Base-by-base conservation (phyloP, 2,888 invertebrate genomes). In the Sympetrum striolatum region DNA sequence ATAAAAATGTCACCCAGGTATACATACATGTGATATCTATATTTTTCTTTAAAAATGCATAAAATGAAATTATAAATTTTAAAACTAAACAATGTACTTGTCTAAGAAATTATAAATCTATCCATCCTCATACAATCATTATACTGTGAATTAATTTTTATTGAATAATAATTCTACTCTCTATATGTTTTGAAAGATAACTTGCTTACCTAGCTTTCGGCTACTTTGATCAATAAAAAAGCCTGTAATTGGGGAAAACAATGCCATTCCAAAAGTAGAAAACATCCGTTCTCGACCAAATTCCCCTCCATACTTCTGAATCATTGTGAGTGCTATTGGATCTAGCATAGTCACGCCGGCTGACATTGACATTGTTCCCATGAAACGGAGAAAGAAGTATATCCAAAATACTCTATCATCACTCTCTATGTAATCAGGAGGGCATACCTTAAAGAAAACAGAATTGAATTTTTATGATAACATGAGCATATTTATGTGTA, bases 301-400 rank as follows among this genome's bases (percentile, higher is more conserved):
- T 93, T 97, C 97, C 0, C 97, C 97, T 0, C 97, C 97, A 92
- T 97, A 96, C 93, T 97, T 96, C 93, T 97, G 97, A 92, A 98
- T 97, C 96, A 97, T 96, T 18, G 97, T 97, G 91, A 98, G 94
- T 0, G 98, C 97, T 91, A 98, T 97, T 0, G 98, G 98, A 94
- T 98, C 98, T 96, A 98, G 96, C 90, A 98, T 96, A 18, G 97
- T 97, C 0, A 98, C 97, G n/a, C 97, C 97, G 48, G 97, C 97
- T 8, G 97, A 96, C 93, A 97, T 94, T 96, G 97, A 97, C 8
- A 97, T 96, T 53, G 97, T 97, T 0, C 97, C 98, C 92, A 97
- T 94, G 92, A 98, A 96, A 93, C 98, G 95, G 91, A 98, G 93
- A 90, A 96, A 94, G 93, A 98, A 97, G 93, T 98, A 98, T 91